Evolutionary conservation across 2,113 vertebrate species (phyloP).

Genomic region (Chelonoidis abingdonii): DNA sequence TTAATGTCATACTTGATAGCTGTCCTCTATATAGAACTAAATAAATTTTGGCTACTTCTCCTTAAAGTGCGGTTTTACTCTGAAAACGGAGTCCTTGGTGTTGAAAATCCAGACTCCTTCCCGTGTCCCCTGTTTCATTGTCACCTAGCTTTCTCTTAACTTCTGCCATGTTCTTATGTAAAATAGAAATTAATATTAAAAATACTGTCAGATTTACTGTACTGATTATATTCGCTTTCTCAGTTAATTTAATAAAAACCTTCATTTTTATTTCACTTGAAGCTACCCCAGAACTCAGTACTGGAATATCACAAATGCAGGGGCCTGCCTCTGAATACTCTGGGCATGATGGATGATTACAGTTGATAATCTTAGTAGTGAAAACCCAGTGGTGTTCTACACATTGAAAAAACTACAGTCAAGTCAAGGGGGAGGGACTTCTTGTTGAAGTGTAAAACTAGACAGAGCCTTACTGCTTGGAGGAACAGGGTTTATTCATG

Average conservation of each 20-base stretch:
- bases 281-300: not conserved
- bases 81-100: not conserved
- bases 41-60: not conserved
- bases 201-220: not conserved
- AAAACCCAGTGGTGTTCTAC: not conserved
- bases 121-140: not conserved
- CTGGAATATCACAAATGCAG: not conserved
- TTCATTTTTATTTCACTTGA: not conserved
- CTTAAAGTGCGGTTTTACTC: not conserved
- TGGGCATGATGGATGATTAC: not conserved
- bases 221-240: not conserved
- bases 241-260: no score
- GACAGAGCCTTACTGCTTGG: not conserved
- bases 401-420: not conserved
- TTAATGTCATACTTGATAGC: not conserved
- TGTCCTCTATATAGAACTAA: not conserved
- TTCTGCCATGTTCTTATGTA: not conserved
- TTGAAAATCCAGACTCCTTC: not conserved
- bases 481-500: not conserved
- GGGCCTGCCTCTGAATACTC: not conserved
- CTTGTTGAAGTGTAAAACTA: not conserved
- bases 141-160: not conserved
- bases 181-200: not conserved
- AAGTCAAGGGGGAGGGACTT: not conserved
- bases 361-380: not conserved